These are phyloP conservation scores for Eubasilissa regina DNA, from an alignment of 1,140 invertebrate genomes.

Conservation along the genomic window DNA sequence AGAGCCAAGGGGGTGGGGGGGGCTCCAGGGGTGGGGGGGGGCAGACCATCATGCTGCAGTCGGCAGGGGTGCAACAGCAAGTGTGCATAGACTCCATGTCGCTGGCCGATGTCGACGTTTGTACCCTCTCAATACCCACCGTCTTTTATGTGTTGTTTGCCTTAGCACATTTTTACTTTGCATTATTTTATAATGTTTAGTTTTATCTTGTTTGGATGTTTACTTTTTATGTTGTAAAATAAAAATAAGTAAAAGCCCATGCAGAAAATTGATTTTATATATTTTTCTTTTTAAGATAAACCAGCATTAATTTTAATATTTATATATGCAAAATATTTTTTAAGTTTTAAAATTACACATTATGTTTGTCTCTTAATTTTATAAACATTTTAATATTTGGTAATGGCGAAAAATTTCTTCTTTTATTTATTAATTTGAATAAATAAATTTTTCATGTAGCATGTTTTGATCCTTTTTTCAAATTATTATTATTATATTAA, in stretches of 20 bases:
- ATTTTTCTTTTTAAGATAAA: background rate
- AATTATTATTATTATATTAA: no score
- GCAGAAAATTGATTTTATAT: background rate
- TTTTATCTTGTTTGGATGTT: conserved; percentile 3
- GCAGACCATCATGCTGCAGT: conserved; percentile 69
- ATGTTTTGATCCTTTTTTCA: no score
- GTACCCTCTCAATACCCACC: conserved; percentile 63
- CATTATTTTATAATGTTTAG: background rate
- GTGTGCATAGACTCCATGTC: conserved; percentile 82
- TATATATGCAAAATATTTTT: no score
- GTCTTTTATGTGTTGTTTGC: conserved; percentile 28
- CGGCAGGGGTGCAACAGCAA: conserved; percentile 67
- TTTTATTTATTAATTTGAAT: no score
- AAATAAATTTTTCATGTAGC: no score
- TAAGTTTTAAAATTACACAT: no score
- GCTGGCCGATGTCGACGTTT: conserved; percentile 79
- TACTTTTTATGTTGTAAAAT: conserved; percentile 9
- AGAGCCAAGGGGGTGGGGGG: conserved; percentile 65
- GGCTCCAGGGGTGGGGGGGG: conserved; percentile 54
- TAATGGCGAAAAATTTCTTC: no score
- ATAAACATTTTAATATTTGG: no score
- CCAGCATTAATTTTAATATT: no score
- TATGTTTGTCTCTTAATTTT: no score
- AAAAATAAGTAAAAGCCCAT: background rate
- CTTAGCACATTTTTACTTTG: conserved; percentile 27